Evolutionary conservation across 2,113 vertebrate species (phyloP).

Genomic region (Cygnus buccinator): DNA sequence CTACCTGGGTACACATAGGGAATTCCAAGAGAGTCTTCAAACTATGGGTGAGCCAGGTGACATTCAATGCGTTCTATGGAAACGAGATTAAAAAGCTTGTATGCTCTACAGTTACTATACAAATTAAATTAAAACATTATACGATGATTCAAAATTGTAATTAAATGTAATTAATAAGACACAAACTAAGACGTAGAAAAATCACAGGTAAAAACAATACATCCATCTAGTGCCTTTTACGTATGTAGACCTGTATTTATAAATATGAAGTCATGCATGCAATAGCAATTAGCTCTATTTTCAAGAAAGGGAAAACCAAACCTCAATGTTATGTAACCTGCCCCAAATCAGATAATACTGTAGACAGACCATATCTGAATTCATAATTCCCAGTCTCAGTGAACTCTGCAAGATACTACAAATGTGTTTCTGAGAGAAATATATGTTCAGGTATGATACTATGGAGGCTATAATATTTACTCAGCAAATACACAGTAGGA

Average conservation of each 20-base stretch:
- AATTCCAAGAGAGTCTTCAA: slow-evolving; percentile 68
- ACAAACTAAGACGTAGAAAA: neutral
- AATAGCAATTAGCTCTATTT: neutral
- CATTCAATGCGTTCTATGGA: slow-evolving; percentile 74
- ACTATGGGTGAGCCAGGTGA: slow-evolving; percentile 79
- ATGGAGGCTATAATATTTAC: neutral
- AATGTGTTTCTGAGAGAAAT: neutral
- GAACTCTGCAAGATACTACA: neutral
- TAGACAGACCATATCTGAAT: neutral
- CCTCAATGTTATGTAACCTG: neutral
- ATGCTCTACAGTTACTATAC: neutral
- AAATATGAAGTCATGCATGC: neutral
- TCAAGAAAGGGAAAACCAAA: neutral
- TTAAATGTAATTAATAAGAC: neutral
- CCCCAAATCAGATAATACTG: neutral
- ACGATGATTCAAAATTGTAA: neutral
- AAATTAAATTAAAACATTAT: neutral
- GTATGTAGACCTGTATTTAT: neutral
- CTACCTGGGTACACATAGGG: neutral
- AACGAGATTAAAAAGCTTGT: neutral
- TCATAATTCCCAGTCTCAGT: neutral
- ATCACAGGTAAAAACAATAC: neutral
- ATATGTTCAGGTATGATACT: neutral
- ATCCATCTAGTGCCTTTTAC: neutral
- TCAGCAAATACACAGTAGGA: neutral